phyloP scores from a whole-genome alignment of 2,888 invertebrate genomes.

The Holacanthella duospinosa region DNA sequence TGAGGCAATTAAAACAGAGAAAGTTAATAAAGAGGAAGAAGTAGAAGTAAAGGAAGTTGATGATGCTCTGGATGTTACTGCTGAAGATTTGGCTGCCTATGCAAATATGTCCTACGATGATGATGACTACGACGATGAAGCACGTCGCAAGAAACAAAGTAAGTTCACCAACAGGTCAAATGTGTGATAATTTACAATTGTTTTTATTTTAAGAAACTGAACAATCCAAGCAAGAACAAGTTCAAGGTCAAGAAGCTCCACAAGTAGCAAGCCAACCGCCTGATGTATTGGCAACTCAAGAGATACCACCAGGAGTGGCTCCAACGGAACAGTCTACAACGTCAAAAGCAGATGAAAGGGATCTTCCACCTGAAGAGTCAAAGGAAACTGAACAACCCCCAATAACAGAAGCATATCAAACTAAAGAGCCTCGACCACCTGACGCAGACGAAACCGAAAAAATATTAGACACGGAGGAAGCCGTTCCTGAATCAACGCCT shows the following conservation, averaged over 20 bases:
- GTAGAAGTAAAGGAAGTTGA: not conserved
- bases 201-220: not conserved
- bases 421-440: not conserved
- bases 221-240: not conserved
- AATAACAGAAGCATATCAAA: not conserved
- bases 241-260: not conserved
- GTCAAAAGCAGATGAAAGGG: too few relatives aligned
- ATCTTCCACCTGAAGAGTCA: not conserved
- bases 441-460: not conserved
- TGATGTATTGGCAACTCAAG: not conserved
- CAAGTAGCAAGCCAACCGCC: not conserved
- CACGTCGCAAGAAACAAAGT: not conserved
- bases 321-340: too few relatives aligned
- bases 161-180: not conserved
- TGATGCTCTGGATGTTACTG: not conserved
- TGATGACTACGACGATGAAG: not conserved
- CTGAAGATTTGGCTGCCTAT: conserved; percentile 7
- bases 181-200: not conserved
- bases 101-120: conserved; percentile 4
- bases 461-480: too few relatives aligned
- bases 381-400: not conserved
- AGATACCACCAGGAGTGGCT: not conserved
- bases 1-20: not conserved
- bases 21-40: conserved; percentile 4
- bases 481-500: too few relatives aligned